Evolutionary conservation across 2,797 vertebrate species (phyloP), one percentile per base, ranked within the genome.

Genomic region (Octomys mimax): DNA sequence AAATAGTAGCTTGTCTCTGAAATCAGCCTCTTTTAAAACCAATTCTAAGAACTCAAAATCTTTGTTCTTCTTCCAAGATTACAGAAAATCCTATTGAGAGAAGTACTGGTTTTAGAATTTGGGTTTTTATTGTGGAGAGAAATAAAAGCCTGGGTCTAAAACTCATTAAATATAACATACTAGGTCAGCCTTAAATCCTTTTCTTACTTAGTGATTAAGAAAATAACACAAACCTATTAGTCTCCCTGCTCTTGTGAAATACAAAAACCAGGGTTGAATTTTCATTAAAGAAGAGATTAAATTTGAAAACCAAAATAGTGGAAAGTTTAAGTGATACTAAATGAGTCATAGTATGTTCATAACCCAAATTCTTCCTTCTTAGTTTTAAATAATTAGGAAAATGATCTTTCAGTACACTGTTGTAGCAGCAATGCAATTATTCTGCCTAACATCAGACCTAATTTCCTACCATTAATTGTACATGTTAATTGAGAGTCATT

Each of bases 41-140:
- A 71, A 52, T 62, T 91, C 59, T 81, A 42, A 94, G 73, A 86
- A 16, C 49, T 86, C 78, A 92, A 81, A 93, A 91, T 39, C 59
- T 79, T 79, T 95, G 71, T 96, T 95, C 3, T 80, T 91, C 59
- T 92, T 89, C 80, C 2, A 57, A 78, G 42, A 89, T 96, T 91
- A 92, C 68, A 95, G 54, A 94, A 86, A 96, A 96, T 91, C 71
- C 87, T 90, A 85, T n/a, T 54, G 39, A 94, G 70, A 83, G 14
- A 92, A 84, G 66, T 87, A 91, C 83, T 94, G 68, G 70, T 89
- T 91, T 90, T 92, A 86, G 33, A 91, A 89, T 83, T 79, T 39
- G 18, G 33, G 13, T 95, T 86, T 98, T 98, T 98, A 94, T 88
- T 36, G 83, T 79, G 70, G 94, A 97, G 95, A 49, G 28, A 97